phyloP scores from a whole-genome alignment of 2,113 vertebrate species.

The Nipponia nippon region DNA sequence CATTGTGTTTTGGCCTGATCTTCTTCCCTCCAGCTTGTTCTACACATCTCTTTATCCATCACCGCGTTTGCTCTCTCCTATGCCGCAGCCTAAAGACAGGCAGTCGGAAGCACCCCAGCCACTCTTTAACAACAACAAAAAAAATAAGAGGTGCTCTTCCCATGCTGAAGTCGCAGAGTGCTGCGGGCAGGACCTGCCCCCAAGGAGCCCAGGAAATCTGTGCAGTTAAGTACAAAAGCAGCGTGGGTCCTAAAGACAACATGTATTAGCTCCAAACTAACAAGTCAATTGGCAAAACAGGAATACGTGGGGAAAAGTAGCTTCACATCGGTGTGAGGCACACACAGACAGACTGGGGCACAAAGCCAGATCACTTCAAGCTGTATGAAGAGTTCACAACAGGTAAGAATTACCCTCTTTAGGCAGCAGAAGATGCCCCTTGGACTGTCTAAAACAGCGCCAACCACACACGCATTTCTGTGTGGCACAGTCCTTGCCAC shows the following conservation, averaged over 20 bases:
- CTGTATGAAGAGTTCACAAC: background rate
- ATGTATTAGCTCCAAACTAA: background rate
- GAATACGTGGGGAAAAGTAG: background rate
- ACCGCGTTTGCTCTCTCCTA: background rate
- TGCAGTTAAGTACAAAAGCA: background rate
- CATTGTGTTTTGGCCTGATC: background rate
- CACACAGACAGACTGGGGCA: background rate
- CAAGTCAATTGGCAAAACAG: background rate
- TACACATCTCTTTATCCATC: background rate
- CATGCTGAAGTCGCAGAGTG: background rate
- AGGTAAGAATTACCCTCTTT: background rate
- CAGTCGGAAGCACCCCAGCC: background rate
- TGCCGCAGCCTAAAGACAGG: background rate
- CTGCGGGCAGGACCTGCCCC: background rate
- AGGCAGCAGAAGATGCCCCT: background rate
- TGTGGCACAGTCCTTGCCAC: background rate
- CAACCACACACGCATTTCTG: rapidly evolving
- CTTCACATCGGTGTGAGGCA: background rate
- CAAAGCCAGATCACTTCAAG: background rate
- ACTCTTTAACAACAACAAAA: background rate
- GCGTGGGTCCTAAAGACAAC: background rate
- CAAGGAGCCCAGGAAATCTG: background rate
- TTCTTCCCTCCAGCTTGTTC: background rate
- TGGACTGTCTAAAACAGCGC: background rate
- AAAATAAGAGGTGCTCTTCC: background rate